Evolutionary conservation across 1,140 invertebrate species (phyloP).

Genomic region (Calliphora vicina): DNA sequence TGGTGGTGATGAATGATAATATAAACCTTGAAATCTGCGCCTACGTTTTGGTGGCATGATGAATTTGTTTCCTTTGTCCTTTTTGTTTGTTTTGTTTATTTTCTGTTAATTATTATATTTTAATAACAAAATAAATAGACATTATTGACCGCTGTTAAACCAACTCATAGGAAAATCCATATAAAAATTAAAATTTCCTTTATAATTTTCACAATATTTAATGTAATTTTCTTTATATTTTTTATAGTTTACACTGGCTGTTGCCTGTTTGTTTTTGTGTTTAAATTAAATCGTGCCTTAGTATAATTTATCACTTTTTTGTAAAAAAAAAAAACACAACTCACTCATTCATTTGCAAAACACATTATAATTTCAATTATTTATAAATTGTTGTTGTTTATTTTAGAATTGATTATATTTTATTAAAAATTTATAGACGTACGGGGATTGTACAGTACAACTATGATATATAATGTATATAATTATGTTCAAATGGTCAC

Average conservation of each 20-base stretch:
- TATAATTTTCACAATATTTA: background rate
- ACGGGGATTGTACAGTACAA: too few species aligned
- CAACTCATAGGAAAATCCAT: background rate
- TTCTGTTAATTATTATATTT: background rate
- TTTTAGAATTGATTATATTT: too few species aligned
- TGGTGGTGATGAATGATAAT: constrained; percentile 68
- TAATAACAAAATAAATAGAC: background rate
- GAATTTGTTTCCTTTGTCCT: background rate
- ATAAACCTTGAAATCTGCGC: constrained; percentile 64
- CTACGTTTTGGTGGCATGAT: constrained; percentile 60
- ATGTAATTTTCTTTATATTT: background rate
- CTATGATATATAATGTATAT: too few species aligned
- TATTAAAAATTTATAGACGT: too few species aligned
- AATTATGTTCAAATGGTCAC: background rate
- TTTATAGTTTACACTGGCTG: too few species aligned
- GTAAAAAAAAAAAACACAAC: too few species aligned
- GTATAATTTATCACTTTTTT: background rate
- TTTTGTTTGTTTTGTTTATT: background rate
- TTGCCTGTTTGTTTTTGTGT: background rate
- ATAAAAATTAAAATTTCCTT: too few species aligned
- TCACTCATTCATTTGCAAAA: too few species aligned
- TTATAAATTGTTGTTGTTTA: too few species aligned
- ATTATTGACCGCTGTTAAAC: background rate
- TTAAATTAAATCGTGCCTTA: background rate
- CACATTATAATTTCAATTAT: background rate